Evolutionary conservation across 2,113 vertebrate genomes (phyloP).

Genomic region (Lynx canadensis): DNA sequence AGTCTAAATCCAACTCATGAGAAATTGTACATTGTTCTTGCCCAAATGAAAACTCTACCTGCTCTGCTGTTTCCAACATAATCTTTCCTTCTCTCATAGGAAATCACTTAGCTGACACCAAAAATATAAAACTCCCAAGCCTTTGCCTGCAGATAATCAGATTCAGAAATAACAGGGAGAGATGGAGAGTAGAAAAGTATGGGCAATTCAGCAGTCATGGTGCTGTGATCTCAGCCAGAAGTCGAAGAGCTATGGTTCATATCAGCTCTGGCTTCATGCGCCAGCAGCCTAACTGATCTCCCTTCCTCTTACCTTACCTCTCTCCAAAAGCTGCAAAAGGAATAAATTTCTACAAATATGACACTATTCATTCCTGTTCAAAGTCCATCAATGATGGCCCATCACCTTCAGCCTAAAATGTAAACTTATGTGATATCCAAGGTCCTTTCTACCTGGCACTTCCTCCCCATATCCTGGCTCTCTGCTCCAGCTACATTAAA

Average conservation of each 20-base stretch:
- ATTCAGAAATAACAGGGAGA: background rate
- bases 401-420: background rate
- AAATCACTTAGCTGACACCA: background rate
- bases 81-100: background rate
- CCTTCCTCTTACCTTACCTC: background rate
- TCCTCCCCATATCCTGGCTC: background rate
- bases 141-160: conserved; percentile 34
- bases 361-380: background rate
- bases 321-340: background rate
- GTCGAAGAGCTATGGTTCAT: background rate
- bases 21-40: background rate
- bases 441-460: background rate
- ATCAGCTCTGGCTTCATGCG: background rate
- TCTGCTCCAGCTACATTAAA: background rate
- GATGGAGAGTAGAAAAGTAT: background rate
- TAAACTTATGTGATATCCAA: background rate
- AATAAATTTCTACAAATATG: background rate
- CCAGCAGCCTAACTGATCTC: background rate
- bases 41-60: background rate
- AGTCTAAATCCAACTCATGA: background rate
- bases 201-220: background rate
- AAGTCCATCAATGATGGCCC: background rate
- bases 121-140: conserved; percentile 29
- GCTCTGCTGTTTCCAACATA: background rate
- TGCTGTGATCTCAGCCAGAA: background rate